Conservation (phyloP, 2,113 vertebrate genomes). For the Rhea americana region DNA sequence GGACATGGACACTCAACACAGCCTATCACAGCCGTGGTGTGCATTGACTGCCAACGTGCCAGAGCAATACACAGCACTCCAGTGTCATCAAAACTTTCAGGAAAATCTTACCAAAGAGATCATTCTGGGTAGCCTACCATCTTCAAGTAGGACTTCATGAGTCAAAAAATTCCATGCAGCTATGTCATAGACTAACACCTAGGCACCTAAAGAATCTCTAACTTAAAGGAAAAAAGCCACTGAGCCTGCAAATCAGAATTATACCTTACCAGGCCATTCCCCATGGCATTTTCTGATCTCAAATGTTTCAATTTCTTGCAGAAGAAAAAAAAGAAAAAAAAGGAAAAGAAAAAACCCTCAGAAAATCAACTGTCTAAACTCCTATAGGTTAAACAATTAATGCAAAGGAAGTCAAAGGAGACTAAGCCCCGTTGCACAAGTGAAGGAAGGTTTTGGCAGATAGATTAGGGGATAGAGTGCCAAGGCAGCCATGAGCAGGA, state of each 20-base stretch:
- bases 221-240: background rate
- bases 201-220: background rate
- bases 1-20: background rate
- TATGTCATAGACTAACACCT: background rate
- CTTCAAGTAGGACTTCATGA: background rate
- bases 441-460: no score
- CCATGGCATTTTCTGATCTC: background rate
- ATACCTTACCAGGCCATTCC: background rate
- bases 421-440: background rate
- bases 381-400: background rate
- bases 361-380: constrained; percentile 3
- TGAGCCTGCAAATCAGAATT: background rate
- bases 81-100: background rate
- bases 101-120: background rate
- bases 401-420: background rate
- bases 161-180: background rate
- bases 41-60: background rate
- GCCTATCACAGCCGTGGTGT: background rate
- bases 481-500: background rate
- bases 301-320: background rate
- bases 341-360: background rate
- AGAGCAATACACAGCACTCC: background rate
- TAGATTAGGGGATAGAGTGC: background rate
- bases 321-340: background rate
- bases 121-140: background rate